Evolutionary conservation across 1,140 invertebrate species (phyloP), one percentile per base, ranked within the genome.

Genomic region (Aethina tumida): DNA sequence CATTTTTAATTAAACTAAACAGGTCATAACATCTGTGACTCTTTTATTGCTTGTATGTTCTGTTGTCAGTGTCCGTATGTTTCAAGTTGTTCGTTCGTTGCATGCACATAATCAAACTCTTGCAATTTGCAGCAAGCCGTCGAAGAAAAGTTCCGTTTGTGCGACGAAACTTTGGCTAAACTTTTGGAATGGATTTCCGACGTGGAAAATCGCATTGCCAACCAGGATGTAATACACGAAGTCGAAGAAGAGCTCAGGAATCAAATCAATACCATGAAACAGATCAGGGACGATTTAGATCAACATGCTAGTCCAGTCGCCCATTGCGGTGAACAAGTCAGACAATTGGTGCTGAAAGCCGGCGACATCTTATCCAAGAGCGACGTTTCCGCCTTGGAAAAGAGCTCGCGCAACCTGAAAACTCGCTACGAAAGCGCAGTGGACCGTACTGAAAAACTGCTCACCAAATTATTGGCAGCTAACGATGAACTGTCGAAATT

Each of bases 131-230:
- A 94, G 90, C 84, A 90, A 85, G 87, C 87, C 52, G 81, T 93
- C 47, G 84, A 92, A 65, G 90, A 93, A 58, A 90, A 92, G 60
- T 96, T 93, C 71, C 86, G 79, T 63, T 73, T 84, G 52, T 95
- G 81, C 66, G 84, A 84, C 62, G 84, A 90, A 55, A 81, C 77
- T 27, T 66, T 93, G 24, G 77, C 76, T 21, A 86, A 88, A 60
- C 71, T 96, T 24, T 66, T 93, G 33, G 79, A 89, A 63, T 94
- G 89, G 86, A 79, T 96, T 37, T 72, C 74, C 5, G 80, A 86
- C 43, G 67, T 95, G 4, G 91, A 97, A 66, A 79, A 85, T 42
- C 77, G 81, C 56, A 68, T 97, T 41, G 85, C 90, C 35, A 79
- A 80, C 47, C 87, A 94, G 61, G 85, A 91, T 45, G 77, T 84